Base-by-base conservation (phyloP, 2,888 invertebrate species). In the Drosophila falleni region DNA sequence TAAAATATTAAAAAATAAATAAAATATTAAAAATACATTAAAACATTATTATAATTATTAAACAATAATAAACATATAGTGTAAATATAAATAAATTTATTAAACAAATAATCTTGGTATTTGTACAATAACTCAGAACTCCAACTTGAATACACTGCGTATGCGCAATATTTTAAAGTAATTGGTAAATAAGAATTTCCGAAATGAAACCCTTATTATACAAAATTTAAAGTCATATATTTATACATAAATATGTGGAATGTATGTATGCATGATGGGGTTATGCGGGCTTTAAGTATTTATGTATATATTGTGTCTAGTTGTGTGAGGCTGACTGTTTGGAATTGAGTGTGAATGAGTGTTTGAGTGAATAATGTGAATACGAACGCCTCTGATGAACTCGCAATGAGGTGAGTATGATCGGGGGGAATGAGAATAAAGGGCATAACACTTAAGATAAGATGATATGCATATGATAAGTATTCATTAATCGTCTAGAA, bases 401-500 rank as follows among this genome's bases (percentile, higher is more conserved):
- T 74, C 89, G 50, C 80, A 82, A 76, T 86, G 84, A 66, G 68
- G 71, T 71, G 71, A 62, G 54, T 64, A 56, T 75, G 80, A 61
- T 47, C 50, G 76, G 41, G 29, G 29, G 76, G 51, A 31, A 31
- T n/a, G 41, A 19, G 63, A 70, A 63, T 71, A 58, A 53, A 59
- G 74, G 78, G 60, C 84, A 71, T 71, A 83, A 83, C 79, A 70
- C 80, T 68, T 86, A 78, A 75, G 37, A 63, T 69, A 56, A 64
- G 70, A 77, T 80, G 87, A 53, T 83, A 83, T 87, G 84, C 79
- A 74, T 74, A 86, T 89, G 81, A 87, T 88, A 85, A 84, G 79
- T 85, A 81, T 80, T 89, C 90, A 87, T 91, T 91, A 90, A 83
- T 92, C 92, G 91, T 92, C 92, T 92, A 92, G 91, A 92, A 91